Percentiles rank a stretch among this genome's conserved stretches.
Conservation (phyloP, 2,797 vertebrate species). For the Poecile montanus region DNA sequence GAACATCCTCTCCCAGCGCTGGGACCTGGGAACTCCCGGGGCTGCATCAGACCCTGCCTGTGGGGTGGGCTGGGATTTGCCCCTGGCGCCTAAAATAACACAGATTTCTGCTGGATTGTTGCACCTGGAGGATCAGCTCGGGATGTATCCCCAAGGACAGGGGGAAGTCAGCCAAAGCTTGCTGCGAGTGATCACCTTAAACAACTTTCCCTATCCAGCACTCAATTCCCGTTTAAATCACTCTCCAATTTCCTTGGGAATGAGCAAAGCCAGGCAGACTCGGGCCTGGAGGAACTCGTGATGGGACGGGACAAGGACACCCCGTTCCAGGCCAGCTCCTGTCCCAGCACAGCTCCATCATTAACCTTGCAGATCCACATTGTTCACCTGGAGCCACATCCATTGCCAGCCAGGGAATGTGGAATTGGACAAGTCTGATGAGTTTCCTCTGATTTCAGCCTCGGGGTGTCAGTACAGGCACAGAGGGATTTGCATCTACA, state of each 20-base stretch:
- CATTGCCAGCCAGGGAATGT: not conserved
- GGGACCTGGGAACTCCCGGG: not conserved
- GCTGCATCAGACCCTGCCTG: not conserved
- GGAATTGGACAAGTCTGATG: not conserved
- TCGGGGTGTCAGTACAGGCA: not conserved
- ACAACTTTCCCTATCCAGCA: not conserved
- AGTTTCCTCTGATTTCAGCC: not conserved
- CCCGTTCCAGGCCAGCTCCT: not conserved
- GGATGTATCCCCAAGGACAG: not conserved
- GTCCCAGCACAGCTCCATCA: not conserved
- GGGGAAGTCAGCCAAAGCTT: not conserved
- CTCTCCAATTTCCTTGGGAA: not conserved
- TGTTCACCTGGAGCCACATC: not conserved
- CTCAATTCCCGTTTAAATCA: not conserved
- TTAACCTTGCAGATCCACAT: not conserved
- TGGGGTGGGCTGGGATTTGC: not conserved
- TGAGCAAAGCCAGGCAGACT: accelerated
- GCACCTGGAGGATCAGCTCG: not conserved
- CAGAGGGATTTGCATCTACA: not conserved
- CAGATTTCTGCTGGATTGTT: not conserved
- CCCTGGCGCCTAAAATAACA: not conserved
- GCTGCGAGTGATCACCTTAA: not conserved
- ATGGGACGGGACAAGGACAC: not conserved
- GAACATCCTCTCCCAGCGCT: accelerated
- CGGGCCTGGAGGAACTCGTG: not conserved